phyloP scores from a whole-genome alignment of 2,888 invertebrate genomes.

The Tipula vernalis region DNA sequence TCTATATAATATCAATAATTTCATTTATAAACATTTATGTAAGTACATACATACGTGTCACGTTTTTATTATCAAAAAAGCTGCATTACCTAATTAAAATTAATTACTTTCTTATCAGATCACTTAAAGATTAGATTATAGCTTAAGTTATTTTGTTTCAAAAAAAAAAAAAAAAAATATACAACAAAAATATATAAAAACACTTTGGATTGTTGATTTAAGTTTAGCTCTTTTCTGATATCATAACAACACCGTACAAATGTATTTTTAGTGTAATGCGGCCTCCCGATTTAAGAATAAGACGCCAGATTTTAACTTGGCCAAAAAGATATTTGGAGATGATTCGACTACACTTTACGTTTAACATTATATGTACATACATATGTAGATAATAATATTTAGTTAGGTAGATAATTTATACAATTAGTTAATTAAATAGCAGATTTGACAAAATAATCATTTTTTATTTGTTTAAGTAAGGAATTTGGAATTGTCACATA shows the following conservation, averaged over 20 bases:
- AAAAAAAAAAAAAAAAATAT: neutral
- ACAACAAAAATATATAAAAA: neutral
- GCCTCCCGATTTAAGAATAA: neutral
- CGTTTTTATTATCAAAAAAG: neutral
- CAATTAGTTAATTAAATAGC: neutral
- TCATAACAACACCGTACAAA: neutral
- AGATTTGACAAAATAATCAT: neutral
- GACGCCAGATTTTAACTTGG: neutral
- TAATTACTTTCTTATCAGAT: constrained; percentile 11
- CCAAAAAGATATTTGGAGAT: neutral
- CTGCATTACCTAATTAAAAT: constrained; percentile 12
- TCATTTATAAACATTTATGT: neutral
- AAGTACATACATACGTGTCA: neutral
- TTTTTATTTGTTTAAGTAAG: neutral
- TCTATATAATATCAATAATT: neutral
- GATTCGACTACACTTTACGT: neutral
- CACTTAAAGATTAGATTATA: constrained; percentile 11
- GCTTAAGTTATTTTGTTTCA: neutral
- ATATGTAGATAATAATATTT: neutral
- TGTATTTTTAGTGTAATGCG: neutral
- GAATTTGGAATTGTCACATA: neutral
- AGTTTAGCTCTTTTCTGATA: neutral
- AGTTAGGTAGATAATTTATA: neutral
- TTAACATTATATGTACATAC: neutral
- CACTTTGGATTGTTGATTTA: neutral